Conservation (phyloP, 2,888 invertebrate species). For the Cactoblastis cactorum region DNA sequence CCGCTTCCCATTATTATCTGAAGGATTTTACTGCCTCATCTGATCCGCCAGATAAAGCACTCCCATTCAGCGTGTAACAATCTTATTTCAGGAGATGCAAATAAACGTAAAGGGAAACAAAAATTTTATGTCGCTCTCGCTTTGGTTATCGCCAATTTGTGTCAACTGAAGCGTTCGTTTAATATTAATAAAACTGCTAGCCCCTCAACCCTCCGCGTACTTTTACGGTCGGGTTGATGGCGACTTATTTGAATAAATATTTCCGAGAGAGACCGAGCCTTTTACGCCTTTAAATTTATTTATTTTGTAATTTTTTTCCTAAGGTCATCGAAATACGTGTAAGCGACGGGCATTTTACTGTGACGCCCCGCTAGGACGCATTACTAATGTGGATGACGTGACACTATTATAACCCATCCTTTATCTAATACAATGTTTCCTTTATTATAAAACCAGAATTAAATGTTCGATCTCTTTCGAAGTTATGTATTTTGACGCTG, state of each 20-base stretch:
- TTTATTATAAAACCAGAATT: constrained; percentile 72
- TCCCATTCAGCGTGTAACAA: constrained; percentile 26
- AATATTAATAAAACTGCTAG: constrained; percentile 76
- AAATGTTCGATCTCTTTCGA: constrained; percentile 65
- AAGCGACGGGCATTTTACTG: constrained; percentile 33
- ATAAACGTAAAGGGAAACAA: constrained; percentile 52
- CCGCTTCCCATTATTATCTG: constrained; percentile 27
- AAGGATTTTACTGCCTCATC: constrained; percentile 18
- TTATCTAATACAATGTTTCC: constrained; percentile 74
- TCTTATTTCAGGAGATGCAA: constrained; percentile 46
- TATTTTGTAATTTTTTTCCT: constrained; percentile 56
- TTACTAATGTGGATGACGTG: constrained; percentile 72
- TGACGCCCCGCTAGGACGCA: constrained; percentile 64
- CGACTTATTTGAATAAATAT: constrained; percentile 78
- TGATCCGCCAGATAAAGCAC: constrained; percentile 22
- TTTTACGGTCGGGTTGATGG: constrained; percentile 75
- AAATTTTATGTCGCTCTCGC: constrained; percentile 58
- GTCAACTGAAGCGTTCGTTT: constrained; percentile 76
- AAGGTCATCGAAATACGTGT: constrained; percentile 34
- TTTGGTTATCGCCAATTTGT: constrained; percentile 76
- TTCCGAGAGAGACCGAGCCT: constrained; percentile 54
- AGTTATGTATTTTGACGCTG: constrained; percentile 58
- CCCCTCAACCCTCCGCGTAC: constrained; percentile 68
- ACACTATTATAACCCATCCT: constrained; percentile 74
- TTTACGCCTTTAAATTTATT: constrained; percentile 56